These are phyloP conservation scores for Meta bourneti DNA, from an alignment of 2,888 invertebrate species.

Conservation along the genomic window DNA sequence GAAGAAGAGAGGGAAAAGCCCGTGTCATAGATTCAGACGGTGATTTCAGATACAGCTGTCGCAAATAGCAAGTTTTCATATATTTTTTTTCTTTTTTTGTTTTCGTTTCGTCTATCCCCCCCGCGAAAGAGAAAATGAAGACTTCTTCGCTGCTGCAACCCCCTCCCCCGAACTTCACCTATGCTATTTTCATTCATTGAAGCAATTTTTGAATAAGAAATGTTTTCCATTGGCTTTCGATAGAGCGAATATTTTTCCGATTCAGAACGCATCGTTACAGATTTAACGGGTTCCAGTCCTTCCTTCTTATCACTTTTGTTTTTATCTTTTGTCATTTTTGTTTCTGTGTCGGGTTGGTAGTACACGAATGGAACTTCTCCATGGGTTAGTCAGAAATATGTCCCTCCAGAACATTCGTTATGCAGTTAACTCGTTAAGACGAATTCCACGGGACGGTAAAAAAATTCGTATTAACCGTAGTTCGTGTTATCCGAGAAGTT, in stretches of 20 bases:
- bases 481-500: too few relatives aligned
- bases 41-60: conserved; percentile 71
- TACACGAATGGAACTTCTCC: too few relatives aligned
- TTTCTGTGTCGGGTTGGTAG: background rate
- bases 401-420: too few relatives aligned
- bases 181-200: conserved; percentile 23
- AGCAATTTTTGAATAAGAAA: conserved; percentile 42
- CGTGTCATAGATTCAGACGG: conserved; percentile 63
- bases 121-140: conserved; percentile 33
- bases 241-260: conserved; percentile 19
- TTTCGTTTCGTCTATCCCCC: background rate
- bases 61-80: conserved; percentile 50
- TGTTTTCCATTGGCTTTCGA: conserved; percentile 33
- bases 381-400: too few relatives aligned
- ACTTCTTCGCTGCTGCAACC: background rate
- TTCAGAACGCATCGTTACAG: conserved; percentile 25
- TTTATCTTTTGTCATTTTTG: background rate
- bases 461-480: too few relatives aligned
- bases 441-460: too few relatives aligned
- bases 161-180: background rate
- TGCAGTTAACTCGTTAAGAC: too few relatives aligned
- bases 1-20: conserved; percentile 9
- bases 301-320: background rate
- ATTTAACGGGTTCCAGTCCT: conserved; percentile 15
- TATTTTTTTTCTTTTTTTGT: conserved; percentile 27